Conservation (phyloP, 2,113 vertebrate genomes). For the Lepus europaeus region DNA sequence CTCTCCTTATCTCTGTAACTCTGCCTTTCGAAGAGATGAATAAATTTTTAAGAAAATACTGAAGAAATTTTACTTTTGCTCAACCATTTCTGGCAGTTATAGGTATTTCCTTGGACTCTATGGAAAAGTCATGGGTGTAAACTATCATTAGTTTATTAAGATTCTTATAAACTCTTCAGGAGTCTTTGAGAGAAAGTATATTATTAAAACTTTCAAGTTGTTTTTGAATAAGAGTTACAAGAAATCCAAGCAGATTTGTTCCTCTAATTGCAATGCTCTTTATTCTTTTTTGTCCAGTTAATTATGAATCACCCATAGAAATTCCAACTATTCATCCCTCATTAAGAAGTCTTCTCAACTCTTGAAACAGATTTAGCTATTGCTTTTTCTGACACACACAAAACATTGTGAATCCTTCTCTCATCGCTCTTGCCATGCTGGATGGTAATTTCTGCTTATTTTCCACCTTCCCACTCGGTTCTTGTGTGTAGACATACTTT, state of each 20-base stretch:
- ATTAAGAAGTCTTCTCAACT: not conserved
- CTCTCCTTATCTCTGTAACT: too few relatives aligned
- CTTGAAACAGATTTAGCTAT: not conserved
- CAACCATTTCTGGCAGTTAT: not conserved
- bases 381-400: not conserved
- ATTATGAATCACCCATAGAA: conserved; percentile 14
- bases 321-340: not conserved
- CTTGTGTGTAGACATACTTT: not conserved
- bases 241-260: not conserved
- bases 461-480: not conserved
- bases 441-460: not conserved
- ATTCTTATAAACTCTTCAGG: not conserved
- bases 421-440: not conserved
- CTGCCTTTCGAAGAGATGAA: too few relatives aligned
- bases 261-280: not conserved
- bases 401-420: not conserved
- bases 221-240: not conserved
- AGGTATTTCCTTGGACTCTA: not conserved
- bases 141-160: not conserved
- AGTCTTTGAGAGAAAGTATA: not conserved
- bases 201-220: too few relatives aligned
- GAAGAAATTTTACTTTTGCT: conserved; percentile 40
- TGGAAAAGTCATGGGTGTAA: not conserved
- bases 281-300: not conserved
- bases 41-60: not conserved